Evolutionary conservation across 2,113 vertebrate species (phyloP).

Genomic region (Silurus asotus): DNA sequence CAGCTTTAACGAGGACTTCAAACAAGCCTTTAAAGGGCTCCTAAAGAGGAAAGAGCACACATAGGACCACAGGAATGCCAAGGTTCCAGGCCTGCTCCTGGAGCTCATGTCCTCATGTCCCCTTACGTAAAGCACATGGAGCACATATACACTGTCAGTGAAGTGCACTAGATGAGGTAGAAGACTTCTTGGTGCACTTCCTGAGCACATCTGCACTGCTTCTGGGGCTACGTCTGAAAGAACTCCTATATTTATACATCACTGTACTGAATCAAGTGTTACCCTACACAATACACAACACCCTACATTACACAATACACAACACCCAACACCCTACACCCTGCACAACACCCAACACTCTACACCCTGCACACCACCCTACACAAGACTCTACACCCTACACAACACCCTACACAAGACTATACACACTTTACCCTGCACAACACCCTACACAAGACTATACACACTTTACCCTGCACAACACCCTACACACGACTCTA

Average conservation of each 20-base stretch:
- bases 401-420: too few species aligned
- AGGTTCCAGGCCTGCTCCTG: background rate
- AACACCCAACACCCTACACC: too few species aligned
- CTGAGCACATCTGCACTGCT: background rate
- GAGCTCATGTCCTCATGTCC: background rate
- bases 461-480: background rate
- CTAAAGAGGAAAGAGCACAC: conserved; percentile 78
- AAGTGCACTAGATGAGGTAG: background rate
- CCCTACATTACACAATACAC: background rate
- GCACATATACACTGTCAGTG: background rate
- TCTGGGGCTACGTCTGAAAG: background rate
- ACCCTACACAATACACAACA: background rate
- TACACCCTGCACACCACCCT: too few species aligned
- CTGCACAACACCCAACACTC: too few species aligned
- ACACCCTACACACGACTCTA: too few species aligned
- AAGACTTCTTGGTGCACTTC: background rate
- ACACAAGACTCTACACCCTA: too few species aligned
- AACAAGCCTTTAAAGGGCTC: conserved; percentile 85
- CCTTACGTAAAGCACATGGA: too few species aligned
- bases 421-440: too few species aligned
- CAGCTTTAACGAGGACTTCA: conserved; percentile 92
- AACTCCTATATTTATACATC: background rate
- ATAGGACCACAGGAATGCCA: background rate
- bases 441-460: background rate
- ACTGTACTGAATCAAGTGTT: background rate